Base-by-base conservation (phyloP, 1,140 invertebrate genomes). In the Drosophila virilis region DNA sequence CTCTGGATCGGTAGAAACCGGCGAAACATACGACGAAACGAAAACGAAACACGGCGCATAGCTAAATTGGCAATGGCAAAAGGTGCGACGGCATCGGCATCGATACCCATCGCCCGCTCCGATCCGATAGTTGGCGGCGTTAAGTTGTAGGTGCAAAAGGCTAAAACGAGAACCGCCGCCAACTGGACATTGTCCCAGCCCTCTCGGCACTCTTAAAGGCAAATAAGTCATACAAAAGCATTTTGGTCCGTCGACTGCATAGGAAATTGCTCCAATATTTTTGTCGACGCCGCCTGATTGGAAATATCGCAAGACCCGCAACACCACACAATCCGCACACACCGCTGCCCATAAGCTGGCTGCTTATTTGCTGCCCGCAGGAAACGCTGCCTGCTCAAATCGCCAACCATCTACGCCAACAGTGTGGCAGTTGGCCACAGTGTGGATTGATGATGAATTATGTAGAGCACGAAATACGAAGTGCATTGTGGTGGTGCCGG, bases 391-490 rank as follows among this genome's bases (percentile, higher is more conserved):
- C 75, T 52, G 55, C 43, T 52, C 52, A 43, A 74, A 74, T 68
- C 57, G 65, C 66, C 66, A 70, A 48, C 22, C 50, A 69, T 70
- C 72, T 54, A 51, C 64, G 46, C 57, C 55, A 74, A 45, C 51
- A 46, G 55, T 60, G 22, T 67, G 70, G 61, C 57, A 70, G 43
- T 59, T 58, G 22, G 65, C 62, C 58, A 83, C 73, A 77, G 80
- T 89, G 85, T 89, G 74, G 84, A 89, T 89, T 88, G 83, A 84
- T 91, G 90, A 91, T 91, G 90, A 91, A 91, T 91, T 91, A 91
- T 91, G 90, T 91, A 91, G 90, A 91, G 90, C 90, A 91, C 90
- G 90, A 91, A 91, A 91, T 81, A 68, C 90, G 82, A 91, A 80
- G 77, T 77, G 60, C 69, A 77, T 70, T 66, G 76, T 69, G 55